Evolutionary conservation across 2,113 vertebrate species (phyloP), one percentile per base, ranked within the genome.

Genomic region (Passer montanus): DNA sequence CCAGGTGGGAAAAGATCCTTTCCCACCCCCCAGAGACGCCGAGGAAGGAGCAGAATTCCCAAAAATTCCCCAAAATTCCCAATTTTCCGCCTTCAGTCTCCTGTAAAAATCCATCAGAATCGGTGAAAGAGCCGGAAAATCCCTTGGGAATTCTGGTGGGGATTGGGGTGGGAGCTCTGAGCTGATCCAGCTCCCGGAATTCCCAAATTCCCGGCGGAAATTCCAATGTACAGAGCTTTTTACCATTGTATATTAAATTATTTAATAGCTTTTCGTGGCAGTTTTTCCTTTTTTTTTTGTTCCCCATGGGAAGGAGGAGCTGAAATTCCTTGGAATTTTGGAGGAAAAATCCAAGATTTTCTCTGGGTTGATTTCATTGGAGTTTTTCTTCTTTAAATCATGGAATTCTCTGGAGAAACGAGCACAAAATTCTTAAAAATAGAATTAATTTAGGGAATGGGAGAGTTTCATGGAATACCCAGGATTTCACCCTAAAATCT

Each of bases 221-320:
- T 53, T 58, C 94, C 67, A 37, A 80, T 83, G 91, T 94, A 84
- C 92, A 84, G 91, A 81, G 72, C 97, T 97, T 96, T 97, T 96
- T 92, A 94, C 96, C 89, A 84, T 94, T 94, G 87, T 93, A 67
- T 98, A 98, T 98, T 97, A 97, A 97, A 96, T 98, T 98, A 98
- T 98, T 98, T 96, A 96, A 97, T 94, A 84, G 92, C 97, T 93
- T 93, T 91, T 90, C 62, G 90, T 84, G 84, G 46, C 2, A 19
- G 79, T 92, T 64, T 96, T 90, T 81, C 82, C 64, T 62, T 43
- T 0, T 22, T 31, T 27, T 31, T 58, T 21, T 27, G 3, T 31
- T 23, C 47, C 16, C 31, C 14, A 41, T 33, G 78, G 60, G 26
- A 30, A 43, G 2, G 28, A 41, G 35, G 13, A 43, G 37, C 19